Conservation (phyloP, 2,797 vertebrate species). For the Odontamblyopus rebecca region DNA sequence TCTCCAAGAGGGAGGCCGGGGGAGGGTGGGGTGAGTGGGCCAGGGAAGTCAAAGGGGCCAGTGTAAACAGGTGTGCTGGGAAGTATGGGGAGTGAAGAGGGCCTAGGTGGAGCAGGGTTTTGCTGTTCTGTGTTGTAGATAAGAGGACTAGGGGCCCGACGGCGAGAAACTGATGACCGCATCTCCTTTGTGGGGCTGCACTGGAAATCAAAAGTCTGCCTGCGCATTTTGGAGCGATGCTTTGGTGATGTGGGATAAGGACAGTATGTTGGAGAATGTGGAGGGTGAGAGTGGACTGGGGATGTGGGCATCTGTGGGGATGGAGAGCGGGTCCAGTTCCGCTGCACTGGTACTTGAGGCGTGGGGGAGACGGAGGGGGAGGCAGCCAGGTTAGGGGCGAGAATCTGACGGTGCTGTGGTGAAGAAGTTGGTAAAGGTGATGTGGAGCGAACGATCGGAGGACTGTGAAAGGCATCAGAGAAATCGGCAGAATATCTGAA, state of each 20-base stretch:
- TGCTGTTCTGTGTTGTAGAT: constrained; percentile 86
- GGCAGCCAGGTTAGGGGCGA: constrained; percentile 71
- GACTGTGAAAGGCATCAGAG: constrained; percentile 68
- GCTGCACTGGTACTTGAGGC: constrained; percentile 64
- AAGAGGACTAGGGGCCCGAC: constrained; percentile 88
- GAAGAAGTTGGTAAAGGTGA: constrained; percentile 75
- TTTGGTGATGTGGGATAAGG: constrained; percentile 83
- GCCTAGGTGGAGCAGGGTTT: constrained; percentile 82
- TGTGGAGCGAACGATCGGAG: constrained; percentile 71
- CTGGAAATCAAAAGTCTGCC: constrained; percentile 79
- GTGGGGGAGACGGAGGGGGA: constrained; percentile 71
- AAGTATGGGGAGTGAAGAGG: constrained; percentile 82
- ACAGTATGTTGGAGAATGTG: constrained; percentile 78
- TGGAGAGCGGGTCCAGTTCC: constrained; percentile 74
- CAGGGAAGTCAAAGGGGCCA: constrained; percentile 84
- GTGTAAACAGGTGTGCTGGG: constrained; percentile 80
- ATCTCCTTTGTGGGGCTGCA: constrained; percentile 72
- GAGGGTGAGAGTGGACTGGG: constrained; percentile 71
- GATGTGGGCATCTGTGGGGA: constrained; percentile 70
- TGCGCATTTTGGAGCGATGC: constrained; percentile 78
- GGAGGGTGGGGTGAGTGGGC: constrained; percentile 80
- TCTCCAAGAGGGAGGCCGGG: constrained; percentile 76
- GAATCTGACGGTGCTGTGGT: constrained; percentile 72
- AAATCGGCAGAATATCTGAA: constrained; percentile 76
- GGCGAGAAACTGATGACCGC: constrained; percentile 74